A percentile compares a stretch with the other conserved stretches of the same genome.
Evolutionary conservation across 2,113 vertebrate genomes (phyloP).

Genomic region (Limanda limanda): DNA sequence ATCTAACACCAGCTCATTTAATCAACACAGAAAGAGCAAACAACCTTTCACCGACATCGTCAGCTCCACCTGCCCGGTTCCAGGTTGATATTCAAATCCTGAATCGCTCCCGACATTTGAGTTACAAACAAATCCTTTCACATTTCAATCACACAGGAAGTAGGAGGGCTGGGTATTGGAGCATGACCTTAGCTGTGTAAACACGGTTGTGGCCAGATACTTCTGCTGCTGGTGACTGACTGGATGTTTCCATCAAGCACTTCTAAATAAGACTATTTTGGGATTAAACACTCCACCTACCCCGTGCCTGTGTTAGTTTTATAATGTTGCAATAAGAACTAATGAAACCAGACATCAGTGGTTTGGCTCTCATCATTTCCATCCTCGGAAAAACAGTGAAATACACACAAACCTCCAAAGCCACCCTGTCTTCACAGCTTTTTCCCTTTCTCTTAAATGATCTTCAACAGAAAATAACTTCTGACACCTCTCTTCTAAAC

Average conservation of each 20-base stretch:
- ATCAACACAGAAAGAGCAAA: neutral
- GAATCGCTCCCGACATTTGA: constrained; percentile 21
- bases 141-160: constrained; percentile 44
- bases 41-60: neutral
- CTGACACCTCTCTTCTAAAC: constrained; percentile 27
- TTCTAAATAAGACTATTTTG: constrained; percentile 46
- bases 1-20: neutral
- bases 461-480: constrained; percentile 17
- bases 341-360: neutral
- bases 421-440: neutral
- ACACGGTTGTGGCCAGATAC: constrained; percentile 40
- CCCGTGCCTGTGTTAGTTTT: neutral
- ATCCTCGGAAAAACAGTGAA: constrained; percentile 10
- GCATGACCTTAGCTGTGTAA: constrained; percentile 41
- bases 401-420: constrained; percentile 5
- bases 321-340: constrained; percentile 1
- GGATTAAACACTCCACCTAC: constrained; percentile 21
- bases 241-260: constrained; percentile 51
- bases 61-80: constrained; percentile 24
- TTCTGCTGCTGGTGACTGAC: constrained; percentile 9
- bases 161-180: constrained; percentile 25
- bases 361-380: constrained; percentile 8
- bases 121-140: constrained; percentile 47
- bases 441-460: neutral
- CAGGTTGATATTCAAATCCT: constrained; percentile 13